Evolutionary conservation across 1,140 invertebrate species (phyloP), one percentile per base, ranked within the genome.

Genomic region (Propsilocerus akamusi): DNA sequence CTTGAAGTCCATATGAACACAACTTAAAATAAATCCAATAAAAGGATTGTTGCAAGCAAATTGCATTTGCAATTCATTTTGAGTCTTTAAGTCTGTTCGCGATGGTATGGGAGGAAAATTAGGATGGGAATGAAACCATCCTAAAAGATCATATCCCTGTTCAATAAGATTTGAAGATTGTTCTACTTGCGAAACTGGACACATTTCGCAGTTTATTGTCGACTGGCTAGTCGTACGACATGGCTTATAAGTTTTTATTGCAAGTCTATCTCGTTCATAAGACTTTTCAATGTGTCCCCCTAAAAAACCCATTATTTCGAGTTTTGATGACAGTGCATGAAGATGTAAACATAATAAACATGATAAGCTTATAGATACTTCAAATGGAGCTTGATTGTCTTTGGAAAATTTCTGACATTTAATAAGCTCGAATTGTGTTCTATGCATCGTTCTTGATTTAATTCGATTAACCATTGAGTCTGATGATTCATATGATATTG

Each of bases 121-220:
- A 20, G 77, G 77, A 64, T 80, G 77, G 1, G 76, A 77, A 58
- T 80, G 77, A 58, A 77, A 80, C 77, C 77, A 80, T 4, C 77
- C 76, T 5, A 78, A 67, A 11, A 77, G 68, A 46, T 66, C 63
- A 49, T 72, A 59, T 28, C 68, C 68, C 41, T 62, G 58, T 24
- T 58, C 55, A 25, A 66, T 62, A 11, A 80, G 65, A n/a, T 57
- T 58, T 51, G 75, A 72, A 53, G 68, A 67, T 6, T 75, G 75
- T 57, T 68, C 66, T 22, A 65, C 68, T 56, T 75, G 72, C 11
- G 73, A 74, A n/a, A 76, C 70, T 51, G 82, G 80, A 58, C 82
- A 82, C 78, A 84, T 84, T 54, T 85, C 82, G 61, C 81, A 84
- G 63, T 81, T 78, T 25, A 78, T 76, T 25, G 70, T 66, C 26